Conservation (phyloP, 2,888 invertebrate genomes). For the Lasioglossum marginatum region DNA sequence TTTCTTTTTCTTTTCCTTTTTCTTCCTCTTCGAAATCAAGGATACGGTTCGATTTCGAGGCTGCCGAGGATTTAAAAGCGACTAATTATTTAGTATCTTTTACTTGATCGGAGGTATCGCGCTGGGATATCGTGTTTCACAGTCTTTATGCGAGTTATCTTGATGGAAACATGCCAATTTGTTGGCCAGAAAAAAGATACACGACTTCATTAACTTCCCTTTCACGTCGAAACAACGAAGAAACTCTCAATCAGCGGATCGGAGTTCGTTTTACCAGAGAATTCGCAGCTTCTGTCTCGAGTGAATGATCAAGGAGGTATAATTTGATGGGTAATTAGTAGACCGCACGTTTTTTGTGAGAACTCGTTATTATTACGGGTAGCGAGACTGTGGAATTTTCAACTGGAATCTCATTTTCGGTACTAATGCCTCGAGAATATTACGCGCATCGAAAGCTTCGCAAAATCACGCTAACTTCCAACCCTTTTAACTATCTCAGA, state of each 20-base stretch:
- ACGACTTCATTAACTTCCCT: conserved; percentile 7
- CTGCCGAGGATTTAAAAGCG: neutral
- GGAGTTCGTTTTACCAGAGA: neutral
- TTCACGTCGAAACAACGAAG: neutral
- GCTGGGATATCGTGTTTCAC: neutral
- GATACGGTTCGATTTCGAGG: neutral
- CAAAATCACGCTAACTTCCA: neutral
- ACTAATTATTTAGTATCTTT: conserved; percentile 5
- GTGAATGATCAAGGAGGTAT: neutral
- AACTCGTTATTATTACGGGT: neutral
- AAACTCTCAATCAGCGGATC: neutral
- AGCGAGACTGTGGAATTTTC: neutral
- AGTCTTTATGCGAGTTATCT: neutral
- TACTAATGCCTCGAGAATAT: neutral
- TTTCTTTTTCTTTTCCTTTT: neutral
- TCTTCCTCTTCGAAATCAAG: neutral
- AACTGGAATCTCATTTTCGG: neutral
- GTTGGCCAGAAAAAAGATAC: conserved; percentile 1
- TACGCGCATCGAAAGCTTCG: neutral
- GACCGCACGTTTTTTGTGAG: neutral
- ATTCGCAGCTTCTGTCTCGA: neutral
- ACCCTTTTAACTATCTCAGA: neutral
- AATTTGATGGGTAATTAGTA: neutral
- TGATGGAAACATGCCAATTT: neutral
- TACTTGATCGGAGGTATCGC: neutral